These are phyloP conservation scores for Ranitomeya imitator DNA, from an alignment of 2,113 vertebrate genomes.

Conservation along the genomic window DNA sequence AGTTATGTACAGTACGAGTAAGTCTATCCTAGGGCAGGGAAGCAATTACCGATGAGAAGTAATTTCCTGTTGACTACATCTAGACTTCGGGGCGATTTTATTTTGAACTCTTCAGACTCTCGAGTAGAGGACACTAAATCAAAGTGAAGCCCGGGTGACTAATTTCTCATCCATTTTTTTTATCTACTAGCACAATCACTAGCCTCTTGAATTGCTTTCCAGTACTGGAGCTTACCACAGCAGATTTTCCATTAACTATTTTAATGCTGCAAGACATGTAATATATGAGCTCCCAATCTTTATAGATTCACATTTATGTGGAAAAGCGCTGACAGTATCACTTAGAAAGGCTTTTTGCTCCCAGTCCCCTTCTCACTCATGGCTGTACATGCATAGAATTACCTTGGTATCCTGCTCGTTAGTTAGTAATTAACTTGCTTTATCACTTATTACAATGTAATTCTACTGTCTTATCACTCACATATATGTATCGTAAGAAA, in stretches of 20 bases:
- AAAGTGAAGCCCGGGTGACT: conserved; percentile 51
- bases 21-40: not conserved
- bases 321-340: conserved; percentile 6
- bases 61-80: conserved; percentile 46
- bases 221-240: conserved; percentile 47
- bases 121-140: conserved; percentile 53
- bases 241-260: conserved; percentile 54
- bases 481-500: not conserved
- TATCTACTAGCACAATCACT: conserved; percentile 54
- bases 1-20: not conserved
- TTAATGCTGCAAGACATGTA: conserved; percentile 31
- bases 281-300: conserved; percentile 38
- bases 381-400: not conserved
- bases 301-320: conserved; percentile 33
- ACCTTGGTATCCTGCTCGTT: not conserved
- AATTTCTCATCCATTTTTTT: conserved; percentile 56
- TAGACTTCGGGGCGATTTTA: conserved; percentile 45
- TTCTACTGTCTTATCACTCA: not conserved
- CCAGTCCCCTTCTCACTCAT: not conserved
- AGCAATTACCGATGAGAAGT: conserved; percentile 31
- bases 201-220: conserved; percentile 47
- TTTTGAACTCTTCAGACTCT: conserved; percentile 46
- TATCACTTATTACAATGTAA: not conserved
- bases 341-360: not conserved
- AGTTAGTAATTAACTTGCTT: not conserved